Conservation (phyloP, 2,797 vertebrate genomes). For the Leuciscus waleckii region DNA sequence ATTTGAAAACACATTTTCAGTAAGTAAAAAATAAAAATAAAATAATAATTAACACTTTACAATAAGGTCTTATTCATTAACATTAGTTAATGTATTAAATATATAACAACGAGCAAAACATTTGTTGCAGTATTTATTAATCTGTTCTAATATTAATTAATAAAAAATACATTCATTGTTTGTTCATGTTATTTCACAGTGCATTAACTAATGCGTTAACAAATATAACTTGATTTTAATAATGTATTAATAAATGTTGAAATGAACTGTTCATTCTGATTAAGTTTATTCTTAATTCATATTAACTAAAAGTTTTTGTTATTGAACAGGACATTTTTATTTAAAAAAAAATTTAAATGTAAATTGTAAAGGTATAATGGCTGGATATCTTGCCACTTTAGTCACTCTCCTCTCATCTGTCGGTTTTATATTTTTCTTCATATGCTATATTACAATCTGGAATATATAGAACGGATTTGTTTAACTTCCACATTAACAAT, state of each 20-base stretch:
- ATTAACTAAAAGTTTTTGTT: not conserved
- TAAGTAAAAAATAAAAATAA: not conserved
- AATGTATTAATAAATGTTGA: not conserved
- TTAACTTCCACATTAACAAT: no score
- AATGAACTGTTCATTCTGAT: no score
- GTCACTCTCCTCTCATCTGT: not conserved
- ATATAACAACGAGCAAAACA: not conserved
- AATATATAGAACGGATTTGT: no score
- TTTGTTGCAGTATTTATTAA: not conserved
- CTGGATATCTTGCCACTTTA: slow-evolving; percentile 1
- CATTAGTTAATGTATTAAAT: not conserved
- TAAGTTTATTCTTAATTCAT: not conserved
- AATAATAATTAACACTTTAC: not conserved
- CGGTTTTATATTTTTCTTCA: not conserved
- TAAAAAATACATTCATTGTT: not conserved
- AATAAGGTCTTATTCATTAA: not conserved
- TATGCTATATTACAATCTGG: not conserved
- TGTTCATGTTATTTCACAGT: not conserved
- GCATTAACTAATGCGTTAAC: not conserved
- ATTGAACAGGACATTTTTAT: not conserved
- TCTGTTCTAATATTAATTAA: not conserved
- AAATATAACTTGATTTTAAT: not conserved
- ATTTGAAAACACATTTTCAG: not conserved
- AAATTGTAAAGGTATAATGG: not conserved
- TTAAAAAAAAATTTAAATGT: not conserved